phyloP scores from a whole-genome alignment of 1,140 invertebrate species.

The Diorhabda sublineata region DNA sequence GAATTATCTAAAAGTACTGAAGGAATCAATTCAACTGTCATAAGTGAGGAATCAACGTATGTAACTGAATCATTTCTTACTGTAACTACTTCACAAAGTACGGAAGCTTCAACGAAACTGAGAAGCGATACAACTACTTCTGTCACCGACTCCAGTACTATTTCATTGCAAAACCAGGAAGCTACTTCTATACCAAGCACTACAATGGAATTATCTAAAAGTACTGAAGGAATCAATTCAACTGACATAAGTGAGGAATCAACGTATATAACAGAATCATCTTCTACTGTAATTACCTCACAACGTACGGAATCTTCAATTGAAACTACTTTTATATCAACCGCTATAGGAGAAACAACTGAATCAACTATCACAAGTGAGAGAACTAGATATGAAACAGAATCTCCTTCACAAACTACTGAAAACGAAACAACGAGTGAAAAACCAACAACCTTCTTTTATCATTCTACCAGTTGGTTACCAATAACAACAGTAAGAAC shows the following conservation, averaged over 20 bases:
- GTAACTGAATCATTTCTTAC: neutral
- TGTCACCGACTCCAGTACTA: neutral
- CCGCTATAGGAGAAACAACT: neutral
- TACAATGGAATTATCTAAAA: neutral
- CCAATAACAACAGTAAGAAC: neutral
- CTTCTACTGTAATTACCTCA: neutral
- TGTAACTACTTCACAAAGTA: neutral
- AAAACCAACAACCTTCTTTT: constrained; percentile 1
- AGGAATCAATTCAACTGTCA: neutral
- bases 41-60: neutral
- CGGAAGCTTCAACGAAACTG: neutral
- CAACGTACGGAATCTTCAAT: neutral
- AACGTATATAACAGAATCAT: neutral
- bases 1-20: neutral
- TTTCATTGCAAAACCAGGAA: neutral
- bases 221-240: neutral
- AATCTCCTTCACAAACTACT: neutral
- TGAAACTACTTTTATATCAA: neutral
- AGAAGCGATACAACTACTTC: neutral
- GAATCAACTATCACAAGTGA: neutral
- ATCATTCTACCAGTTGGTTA: too few species aligned
- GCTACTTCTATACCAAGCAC: neutral
- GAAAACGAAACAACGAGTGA: neutral
- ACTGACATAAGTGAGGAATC: neutral
- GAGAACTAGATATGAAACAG: neutral